Conservation (phyloP, 2,888 invertebrate genomes). For the Arge pagana region DNA sequence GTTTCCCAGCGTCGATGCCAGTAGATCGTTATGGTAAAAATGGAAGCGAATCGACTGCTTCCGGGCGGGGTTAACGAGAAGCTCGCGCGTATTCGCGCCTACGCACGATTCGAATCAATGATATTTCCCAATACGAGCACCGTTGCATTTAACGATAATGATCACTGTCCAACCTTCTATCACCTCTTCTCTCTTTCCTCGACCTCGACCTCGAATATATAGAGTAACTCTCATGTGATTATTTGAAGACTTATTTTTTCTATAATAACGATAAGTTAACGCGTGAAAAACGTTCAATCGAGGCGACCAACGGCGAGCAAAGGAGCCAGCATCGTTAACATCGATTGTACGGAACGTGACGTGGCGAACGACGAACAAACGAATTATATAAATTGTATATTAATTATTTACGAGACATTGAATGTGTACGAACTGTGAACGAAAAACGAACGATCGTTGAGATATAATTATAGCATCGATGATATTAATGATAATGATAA, state of each 20-base stretch:
- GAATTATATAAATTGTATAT: constrained; percentile 22
- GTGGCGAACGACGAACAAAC: constrained; percentile 30
- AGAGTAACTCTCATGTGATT: constrained; percentile 56
- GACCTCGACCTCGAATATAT: constrained; percentile 35
- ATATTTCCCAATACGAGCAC: no score
- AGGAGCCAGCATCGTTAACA: constrained; percentile 33
- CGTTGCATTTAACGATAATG: no score
- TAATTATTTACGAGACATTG: constrained; percentile 16
- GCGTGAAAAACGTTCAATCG: constrained; percentile 46
- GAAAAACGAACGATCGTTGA: constrained; percentile 15
- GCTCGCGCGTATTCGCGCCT: no score
- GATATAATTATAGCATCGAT: constrained; percentile 18
- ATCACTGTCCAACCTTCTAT: no score
- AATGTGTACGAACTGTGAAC: constrained; percentile 16
- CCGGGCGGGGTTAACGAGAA: no score
- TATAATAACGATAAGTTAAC: constrained; percentile 48
- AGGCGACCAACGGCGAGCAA: constrained; percentile 44
- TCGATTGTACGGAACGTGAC: constrained; percentile 33
- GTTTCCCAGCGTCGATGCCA: no score
- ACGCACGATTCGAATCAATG: no score
- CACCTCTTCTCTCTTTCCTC: constrained; percentile 18
- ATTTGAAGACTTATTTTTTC: constrained; percentile 58
- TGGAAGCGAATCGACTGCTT: no score
- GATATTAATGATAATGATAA: no score
- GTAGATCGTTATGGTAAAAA: no score